These are phyloP conservation scores for Acanthosepion lycidas DNA, from an alignment of 2,888 invertebrate genomes.

Conservation along the genomic window DNA sequence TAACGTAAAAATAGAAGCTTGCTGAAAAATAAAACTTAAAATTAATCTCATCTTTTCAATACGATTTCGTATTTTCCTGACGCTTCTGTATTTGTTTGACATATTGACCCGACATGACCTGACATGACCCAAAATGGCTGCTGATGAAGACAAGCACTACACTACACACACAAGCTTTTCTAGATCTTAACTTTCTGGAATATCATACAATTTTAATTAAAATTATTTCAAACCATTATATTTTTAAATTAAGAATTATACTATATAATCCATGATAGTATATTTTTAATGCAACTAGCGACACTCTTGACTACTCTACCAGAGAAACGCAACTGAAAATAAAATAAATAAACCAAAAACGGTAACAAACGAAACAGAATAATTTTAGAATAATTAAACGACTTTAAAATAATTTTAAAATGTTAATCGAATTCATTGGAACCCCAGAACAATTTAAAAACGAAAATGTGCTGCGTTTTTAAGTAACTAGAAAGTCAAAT, in stretches of 20 bases:
- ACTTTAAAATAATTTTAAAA: neutral
- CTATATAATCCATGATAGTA: neutral
- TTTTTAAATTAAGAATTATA: neutral
- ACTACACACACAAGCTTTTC: neutral
- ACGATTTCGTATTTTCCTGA: neutral
- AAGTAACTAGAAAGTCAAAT: neutral
- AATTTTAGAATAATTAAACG: neutral
- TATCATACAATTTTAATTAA: neutral
- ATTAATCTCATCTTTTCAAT: neutral
- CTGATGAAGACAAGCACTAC: neutral
- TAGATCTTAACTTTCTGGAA: neutral
- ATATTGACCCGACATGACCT: neutral
- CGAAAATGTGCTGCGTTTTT: neutral
- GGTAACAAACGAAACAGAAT: neutral
- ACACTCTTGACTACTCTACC: neutral
- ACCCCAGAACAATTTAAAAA: neutral
- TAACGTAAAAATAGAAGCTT: no score
- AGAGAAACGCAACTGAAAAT: no score
- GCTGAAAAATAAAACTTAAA: neutral
- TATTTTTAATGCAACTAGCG: neutral
- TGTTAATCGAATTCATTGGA: neutral
- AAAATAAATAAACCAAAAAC: neutral
- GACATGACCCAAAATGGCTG: neutral
- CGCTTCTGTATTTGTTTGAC: neutral
- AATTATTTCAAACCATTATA: neutral